Evolutionary conservation across 2,888 invertebrate species (phyloP).

Genomic region (Dermolepida albohirtum): DNA sequence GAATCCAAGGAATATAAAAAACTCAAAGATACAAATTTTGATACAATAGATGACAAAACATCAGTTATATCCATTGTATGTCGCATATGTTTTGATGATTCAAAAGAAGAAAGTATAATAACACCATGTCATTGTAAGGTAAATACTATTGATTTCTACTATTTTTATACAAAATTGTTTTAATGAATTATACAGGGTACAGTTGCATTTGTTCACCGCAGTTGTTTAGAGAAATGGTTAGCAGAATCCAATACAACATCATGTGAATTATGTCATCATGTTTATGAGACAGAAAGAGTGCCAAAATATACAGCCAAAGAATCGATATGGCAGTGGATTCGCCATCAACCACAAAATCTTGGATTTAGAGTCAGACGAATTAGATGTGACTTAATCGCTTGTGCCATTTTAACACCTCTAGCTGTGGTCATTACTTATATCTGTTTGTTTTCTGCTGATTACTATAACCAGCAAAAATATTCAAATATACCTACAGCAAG

Average conservation of each 20-base stretch:
- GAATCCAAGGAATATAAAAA: conserved; percentile 37
- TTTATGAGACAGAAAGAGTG: conserved; percentile 74
- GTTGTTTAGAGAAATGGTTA: conserved; percentile 81
- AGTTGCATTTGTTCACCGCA: conserved; percentile 78
- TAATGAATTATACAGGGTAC: conserved; percentile 70
- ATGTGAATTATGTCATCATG: conserved; percentile 80
- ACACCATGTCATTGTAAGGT: conserved; percentile 69
- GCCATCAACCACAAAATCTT: conserved; percentile 55
- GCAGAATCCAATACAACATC: conserved; percentile 77
- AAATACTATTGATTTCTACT: conserved; percentile 42
- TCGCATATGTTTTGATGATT: conserved; percentile 67
- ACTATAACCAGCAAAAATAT: conserved; percentile 66
- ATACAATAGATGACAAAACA: conserved; percentile 47
- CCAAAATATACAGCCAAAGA: conserved; percentile 70
- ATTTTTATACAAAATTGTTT: conserved; percentile 40
- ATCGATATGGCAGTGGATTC: conserved; percentile 73
- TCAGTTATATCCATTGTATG: conserved; percentile 63
- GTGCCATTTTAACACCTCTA: conserved; percentile 70
- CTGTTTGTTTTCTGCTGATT: conserved; percentile 67
- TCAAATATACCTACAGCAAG: conserved; percentile 65
- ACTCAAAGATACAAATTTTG: conserved; percentile 32
- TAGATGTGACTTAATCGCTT: conserved; percentile 69
- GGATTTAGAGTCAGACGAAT: conserved; percentile 58
- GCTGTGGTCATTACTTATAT: conserved; percentile 68
- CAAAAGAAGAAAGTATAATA: conserved; percentile 63